phyloP scores from a whole-genome alignment of 2,797 vertebrate genomes.

The Danionella dracula region DNA sequence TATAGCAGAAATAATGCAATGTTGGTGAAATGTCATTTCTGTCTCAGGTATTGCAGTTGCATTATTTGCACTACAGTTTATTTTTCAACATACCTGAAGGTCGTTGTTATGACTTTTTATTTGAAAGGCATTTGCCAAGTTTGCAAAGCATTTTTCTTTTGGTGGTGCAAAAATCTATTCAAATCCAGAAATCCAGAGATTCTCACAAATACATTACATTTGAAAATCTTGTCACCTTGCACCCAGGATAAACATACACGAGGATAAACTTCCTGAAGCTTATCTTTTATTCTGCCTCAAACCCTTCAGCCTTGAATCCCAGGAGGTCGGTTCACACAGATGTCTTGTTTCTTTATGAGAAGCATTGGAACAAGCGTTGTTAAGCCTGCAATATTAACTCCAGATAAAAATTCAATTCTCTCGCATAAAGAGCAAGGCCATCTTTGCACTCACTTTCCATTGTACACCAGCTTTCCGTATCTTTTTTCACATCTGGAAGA shows the following conservation, averaged over 20 bases:
- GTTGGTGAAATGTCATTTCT: no score
- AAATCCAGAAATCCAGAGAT: not conserved
- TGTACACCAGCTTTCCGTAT: not conserved
- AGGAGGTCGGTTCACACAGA: not conserved
- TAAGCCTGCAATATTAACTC: not conserved
- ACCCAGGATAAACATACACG: not conserved
- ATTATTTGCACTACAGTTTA: no score
- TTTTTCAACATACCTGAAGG: no score
- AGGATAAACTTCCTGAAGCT: not conserved
- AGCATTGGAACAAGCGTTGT: not conserved
- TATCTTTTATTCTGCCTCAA: not conserved
- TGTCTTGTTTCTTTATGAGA: not conserved
- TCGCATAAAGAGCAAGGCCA: conserved; percentile 8
- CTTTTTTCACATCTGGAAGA: not conserved
- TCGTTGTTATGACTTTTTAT: no score
- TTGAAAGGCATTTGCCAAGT: no score
- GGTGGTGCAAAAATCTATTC: not conserved
- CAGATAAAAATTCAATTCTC: conserved; percentile 19
- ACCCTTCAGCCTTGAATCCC: not conserved
- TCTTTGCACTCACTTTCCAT: not conserved
- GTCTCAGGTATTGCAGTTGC: no score
- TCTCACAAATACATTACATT: not conserved
- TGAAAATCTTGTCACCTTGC: not conserved
- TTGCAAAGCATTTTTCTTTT: no score
- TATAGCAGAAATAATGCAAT: no score